Base-by-base conservation (phyloP, 2,888 invertebrate species). In the Cephonodes hylas region DNA sequence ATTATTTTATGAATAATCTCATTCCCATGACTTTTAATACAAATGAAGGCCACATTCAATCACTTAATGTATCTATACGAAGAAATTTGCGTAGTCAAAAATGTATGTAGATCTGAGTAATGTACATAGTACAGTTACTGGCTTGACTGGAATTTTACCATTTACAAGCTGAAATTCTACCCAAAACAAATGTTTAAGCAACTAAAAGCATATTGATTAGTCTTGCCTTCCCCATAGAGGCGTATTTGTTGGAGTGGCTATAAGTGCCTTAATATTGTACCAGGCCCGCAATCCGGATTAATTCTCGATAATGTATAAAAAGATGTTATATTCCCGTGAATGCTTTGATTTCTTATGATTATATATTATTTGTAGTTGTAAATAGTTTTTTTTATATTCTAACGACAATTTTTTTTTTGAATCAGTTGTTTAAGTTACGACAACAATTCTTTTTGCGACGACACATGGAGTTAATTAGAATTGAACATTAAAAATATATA, bases 201-300 rank as follows among this genome's bases (percentile, higher is more conserved):
- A 63, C 78, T 83, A 75, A 85, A 80, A 84, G 81, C 76, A 64
- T 87, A 88, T 89, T 79, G 86, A 88, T 88, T 84, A 77, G 76
- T 75, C 68, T 79, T 72, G 80, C 76, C 80, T 80, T 77, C 74
- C 79, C 72, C n/a, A n/a, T 71, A 75, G 73, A 75, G 76, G 76
- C 77, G 74, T 84, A 77, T 80, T 79, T 75, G 79, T 70, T 60
- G 70, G 70, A 70, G 69, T 67, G 61, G 65, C 63, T 64, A 57
- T 61, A 44, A 72, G 67, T 72, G 70, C 64, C 65, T 7, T 20
- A 27, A 20, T 42, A 42, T 42, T 42, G 42, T 25, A 22, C 15
- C 6, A 7, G 10, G 25, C 7, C 15, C 27, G 6, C 6, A 38
- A 20, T 38, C 4, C 23, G 13, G 15, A 58, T 38, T 53, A 20